Base-by-base conservation (phyloP, 1,140 invertebrate species). In the Drosophila nikananu region DNA sequence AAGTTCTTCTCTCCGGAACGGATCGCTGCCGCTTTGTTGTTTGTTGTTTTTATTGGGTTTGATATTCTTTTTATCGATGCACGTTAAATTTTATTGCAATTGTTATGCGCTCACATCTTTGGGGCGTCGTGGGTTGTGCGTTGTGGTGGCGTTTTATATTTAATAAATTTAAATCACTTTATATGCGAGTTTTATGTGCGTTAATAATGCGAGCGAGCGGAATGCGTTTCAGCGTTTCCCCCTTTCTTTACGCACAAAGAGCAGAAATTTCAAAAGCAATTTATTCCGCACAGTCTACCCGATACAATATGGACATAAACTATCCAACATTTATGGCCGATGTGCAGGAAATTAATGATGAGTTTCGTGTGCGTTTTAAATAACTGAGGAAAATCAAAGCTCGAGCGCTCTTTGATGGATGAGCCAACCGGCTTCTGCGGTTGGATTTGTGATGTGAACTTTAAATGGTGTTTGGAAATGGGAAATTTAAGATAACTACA, bases 161-260 rank as follows among this genome's bases (percentile, higher is more conserved):
- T 90, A 90, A 90, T 90, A 90, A 90, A 90, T 90, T 90, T 90
- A 90, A 90, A 90, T 90, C 86, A 90, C 86, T 90, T 91, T 90
- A 89, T 89, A 89, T 89, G 86, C 59, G 86, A 89, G 86, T 89
- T 89, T 89, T 89, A 89, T 89, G 86, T 90, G 86, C 86, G 86
- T 89, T 89, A 89, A 89, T 89, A 89, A 89, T 89, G 84, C 86
- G 81, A 73, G 3, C 39, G 46, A 37, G 46, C 54, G 55, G 49
- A 73, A 37, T 52, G 73, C 75, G 44, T 59, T 76, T 35, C 62
- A 49, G 42, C 71, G n/a, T 58, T 59, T 59, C 27, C 17, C 49
- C 46, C 15, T 32, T 76, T 77, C 48, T 73, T 73, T 73, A 52
- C 30, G 68, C 15, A 73, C 67, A 73, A 73, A 73, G 67, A 73